Conservation (phyloP, 64 coral and sea anemone genomes). For the Pocillopora damicornis region DNA sequence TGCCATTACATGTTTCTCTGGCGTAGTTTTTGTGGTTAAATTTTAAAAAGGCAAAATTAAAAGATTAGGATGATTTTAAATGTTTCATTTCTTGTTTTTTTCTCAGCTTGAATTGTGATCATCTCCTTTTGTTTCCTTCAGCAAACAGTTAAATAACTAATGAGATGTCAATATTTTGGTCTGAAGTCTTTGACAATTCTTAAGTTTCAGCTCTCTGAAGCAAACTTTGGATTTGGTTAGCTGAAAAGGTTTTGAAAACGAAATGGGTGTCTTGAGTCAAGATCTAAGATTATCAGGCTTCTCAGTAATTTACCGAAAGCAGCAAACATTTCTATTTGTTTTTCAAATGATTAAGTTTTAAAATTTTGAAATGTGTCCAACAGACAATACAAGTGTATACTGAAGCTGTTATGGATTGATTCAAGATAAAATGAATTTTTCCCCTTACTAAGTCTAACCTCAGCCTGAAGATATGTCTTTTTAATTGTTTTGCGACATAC, state of each 20-base stretch:
- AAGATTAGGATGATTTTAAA: neutral
- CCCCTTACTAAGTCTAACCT: no score
- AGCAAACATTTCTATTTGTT: no score
- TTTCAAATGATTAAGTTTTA: neutral
- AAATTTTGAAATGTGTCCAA: no score
- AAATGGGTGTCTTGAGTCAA: no score
- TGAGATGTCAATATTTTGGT: neutral
- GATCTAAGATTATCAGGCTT: no score
- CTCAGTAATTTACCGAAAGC: no score
- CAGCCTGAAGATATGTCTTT: no score
- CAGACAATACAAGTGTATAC: no score
- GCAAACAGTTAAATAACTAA: constrained; percentile 20
- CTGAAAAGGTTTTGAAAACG: neutral
- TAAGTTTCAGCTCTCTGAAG: neutral
- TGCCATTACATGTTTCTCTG: neutral
- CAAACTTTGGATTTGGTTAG: neutral
- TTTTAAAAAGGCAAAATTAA: neutral
- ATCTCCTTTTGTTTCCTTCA: constrained; percentile 2
- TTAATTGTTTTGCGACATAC: no score
- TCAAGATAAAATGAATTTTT: no score
- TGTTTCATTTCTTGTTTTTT: neutral
- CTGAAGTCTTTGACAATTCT: constrained; percentile 3
- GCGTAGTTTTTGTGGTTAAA: neutral
- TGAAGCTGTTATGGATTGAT: no score
- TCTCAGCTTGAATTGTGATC: neutral